Base-by-base conservation (phyloP, 2,888 invertebrate species). In the Cyaniris semiargus region DNA sequence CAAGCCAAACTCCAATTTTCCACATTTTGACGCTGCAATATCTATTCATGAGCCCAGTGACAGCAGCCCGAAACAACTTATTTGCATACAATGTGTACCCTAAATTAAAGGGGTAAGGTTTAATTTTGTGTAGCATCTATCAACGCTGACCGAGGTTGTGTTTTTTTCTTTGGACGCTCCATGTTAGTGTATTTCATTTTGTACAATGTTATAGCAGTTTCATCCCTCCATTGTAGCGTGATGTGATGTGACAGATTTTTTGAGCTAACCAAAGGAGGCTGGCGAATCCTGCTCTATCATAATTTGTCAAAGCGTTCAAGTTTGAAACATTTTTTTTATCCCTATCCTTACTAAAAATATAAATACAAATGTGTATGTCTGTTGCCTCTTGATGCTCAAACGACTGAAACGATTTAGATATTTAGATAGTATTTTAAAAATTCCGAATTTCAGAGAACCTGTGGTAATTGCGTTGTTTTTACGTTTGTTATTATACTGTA, bases 41-140 rank as follows among this genome's bases (percentile, higher is more conserved):
- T 91, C 89, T 91, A 91, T 91, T 91, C 90, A 91, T 91, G 91
- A 91, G 91, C 86, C 85, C 78, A 79, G 84, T 85, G 87, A 84
- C 83, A 81, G 82, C 80, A 81, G 75, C 79, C 53, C 72, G 74
- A 80, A 72, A 77, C 78, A 76, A 75, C 60, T 3, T 23, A 34
- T 34, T 72, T 72, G 23, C 75, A 75, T 76, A 60, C 58, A 60
- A 79, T 76, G 48, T 78, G 78, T 53, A 27, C 6, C 21, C 1
- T 34, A 31, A 48, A 18, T 23, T 18, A 27, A n/a, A 7, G 38
- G 1, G 1, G 60, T 78, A 79, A 70, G 21, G 77, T 77, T n/a
- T 27, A 72, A n/a, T 78, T 80, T 79, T 13, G 18, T 13, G 27
- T 78, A 8, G 21, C 53, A 76, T 70, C 31, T 34, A 48, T 71